phyloP scores from a whole-genome alignment of 2,888 invertebrate genomes.

The Pseudolycoriella hygida region DNA sequence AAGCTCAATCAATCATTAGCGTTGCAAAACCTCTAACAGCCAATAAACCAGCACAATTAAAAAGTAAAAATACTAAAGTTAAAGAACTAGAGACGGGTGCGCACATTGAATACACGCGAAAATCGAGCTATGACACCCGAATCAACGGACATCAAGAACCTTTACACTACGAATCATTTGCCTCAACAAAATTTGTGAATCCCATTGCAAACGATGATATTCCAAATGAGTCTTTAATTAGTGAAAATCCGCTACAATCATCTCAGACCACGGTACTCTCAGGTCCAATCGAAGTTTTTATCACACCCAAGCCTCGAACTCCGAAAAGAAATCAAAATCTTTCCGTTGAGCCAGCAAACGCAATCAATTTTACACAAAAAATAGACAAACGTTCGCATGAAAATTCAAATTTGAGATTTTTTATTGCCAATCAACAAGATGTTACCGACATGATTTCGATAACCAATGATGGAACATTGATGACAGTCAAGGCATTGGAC shows the following conservation, averaged over 20 bases:
- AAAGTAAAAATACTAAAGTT: background rate
- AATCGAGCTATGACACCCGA: background rate
- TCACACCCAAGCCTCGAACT: slow-evolving; percentile 5
- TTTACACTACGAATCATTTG: background rate
- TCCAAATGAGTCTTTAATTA: background rate
- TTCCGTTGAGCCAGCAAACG: background rate
- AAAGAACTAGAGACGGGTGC: background rate
- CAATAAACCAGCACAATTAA: background rate
- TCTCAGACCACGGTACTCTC: too few relatives aligned
- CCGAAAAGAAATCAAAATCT: background rate
- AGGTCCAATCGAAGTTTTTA: background rate
- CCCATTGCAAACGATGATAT: background rate
- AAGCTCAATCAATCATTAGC: background rate
- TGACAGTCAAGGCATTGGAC: slow-evolving; percentile 56
- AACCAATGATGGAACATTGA: slow-evolving; percentile 61
- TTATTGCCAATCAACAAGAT: slow-evolving; percentile 70
- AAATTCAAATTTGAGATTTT: slow-evolving; percentile 42
- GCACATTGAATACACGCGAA: background rate
- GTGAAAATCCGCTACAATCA: background rate
- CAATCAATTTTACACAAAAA: background rate
- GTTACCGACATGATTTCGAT: slow-evolving; percentile 62
- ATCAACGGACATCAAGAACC: background rate
- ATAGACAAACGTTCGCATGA: slow-evolving; percentile 7
- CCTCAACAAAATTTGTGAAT: background rate
- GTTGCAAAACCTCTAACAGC: background rate